Conservation (phyloP, 2,888 invertebrate species). For the Hydraecia micacea region DNA sequence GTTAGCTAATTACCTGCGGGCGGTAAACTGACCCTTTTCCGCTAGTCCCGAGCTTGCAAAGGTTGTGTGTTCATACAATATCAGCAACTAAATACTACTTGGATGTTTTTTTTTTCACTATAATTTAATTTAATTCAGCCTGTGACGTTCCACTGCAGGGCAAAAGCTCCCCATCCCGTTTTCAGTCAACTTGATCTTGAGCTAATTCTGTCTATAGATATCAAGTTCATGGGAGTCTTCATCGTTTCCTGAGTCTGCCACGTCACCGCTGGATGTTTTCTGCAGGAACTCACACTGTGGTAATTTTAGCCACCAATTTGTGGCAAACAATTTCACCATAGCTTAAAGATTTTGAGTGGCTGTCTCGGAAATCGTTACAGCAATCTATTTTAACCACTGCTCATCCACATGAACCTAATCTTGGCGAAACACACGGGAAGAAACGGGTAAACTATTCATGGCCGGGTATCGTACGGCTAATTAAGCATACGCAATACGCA, state of each 20-base stretch:
- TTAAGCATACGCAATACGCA: slow-evolving; percentile 45
- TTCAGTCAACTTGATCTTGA: neutral
- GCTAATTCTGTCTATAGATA: neutral
- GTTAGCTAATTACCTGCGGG: slow-evolving; percentile 60
- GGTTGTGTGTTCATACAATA: slow-evolving; percentile 20
- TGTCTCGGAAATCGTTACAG: slow-evolving; percentile 10
- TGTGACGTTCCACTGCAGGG: neutral
- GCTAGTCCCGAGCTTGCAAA: slow-evolving; percentile 37
- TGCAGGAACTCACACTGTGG: too few species aligned
- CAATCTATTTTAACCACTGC: slow-evolving; percentile 40
- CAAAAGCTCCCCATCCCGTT: neutral
- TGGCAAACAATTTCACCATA: neutral
- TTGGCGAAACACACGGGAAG: slow-evolving; percentile 37
- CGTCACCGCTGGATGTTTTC: neutral
- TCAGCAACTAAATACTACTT: neutral
- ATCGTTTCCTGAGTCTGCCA: neutral
- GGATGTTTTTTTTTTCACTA: neutral
- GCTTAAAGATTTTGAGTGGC: slow-evolving; percentile 4
- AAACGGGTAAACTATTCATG: slow-evolving; percentile 49
- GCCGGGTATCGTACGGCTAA: slow-evolving; percentile 42
- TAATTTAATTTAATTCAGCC: neutral
- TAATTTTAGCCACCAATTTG: neutral
- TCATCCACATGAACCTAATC: slow-evolving; percentile 47
- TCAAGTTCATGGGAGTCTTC: neutral
- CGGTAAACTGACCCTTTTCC: slow-evolving; percentile 51